Evolutionary conservation across 1,140 invertebrate species (phyloP), one percentile per base, ranked within the genome.

Genomic region (Ostrea edulis): DNA sequence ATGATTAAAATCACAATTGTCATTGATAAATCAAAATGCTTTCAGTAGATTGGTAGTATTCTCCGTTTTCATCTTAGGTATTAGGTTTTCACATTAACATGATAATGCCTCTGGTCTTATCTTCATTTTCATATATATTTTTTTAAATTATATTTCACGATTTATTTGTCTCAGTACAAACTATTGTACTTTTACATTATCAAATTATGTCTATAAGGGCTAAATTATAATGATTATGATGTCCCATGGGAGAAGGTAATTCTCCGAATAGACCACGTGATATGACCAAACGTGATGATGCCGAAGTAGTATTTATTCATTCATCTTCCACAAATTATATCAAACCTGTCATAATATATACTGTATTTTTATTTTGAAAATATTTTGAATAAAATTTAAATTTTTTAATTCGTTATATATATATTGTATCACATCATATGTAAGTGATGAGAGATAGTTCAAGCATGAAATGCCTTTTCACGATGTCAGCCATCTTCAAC

Each of bases 311-410:
- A 77, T 77, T 77, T 77, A 77, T 77, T 77, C 22, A 77, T 77
- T 77, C 68, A 25, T 77, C 29, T 77, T 77, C 68, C 25, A 77
- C 68, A 77, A 77, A 35, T 77, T 77, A 22, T 77, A 35, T 77
- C 68, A 77, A 62, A 77, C 11, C 68, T 77, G 68, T 77, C 68
- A 77, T 77, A 77, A 77, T 77, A 77, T 77, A 77, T 25, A 77
- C 68, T 77, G 68, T 77, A 77, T 77, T 77, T 77, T 77, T 77
- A 77, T 77, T 77, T 77, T 62, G n/a, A 77, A 77, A 77, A 77
- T 77, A 77, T 77, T 77, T 77, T 77, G 68, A 77, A 77, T 77
- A 77, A 77, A 77, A 77, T 77, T 77, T 29, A 29, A 77, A 77
- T 62, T 62, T 62, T 62, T 17, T 20, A n/a, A 62, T 62, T 12